Conservation (phyloP, 2,113 vertebrate species). For the Melanostigma gelatinosum region DNA sequence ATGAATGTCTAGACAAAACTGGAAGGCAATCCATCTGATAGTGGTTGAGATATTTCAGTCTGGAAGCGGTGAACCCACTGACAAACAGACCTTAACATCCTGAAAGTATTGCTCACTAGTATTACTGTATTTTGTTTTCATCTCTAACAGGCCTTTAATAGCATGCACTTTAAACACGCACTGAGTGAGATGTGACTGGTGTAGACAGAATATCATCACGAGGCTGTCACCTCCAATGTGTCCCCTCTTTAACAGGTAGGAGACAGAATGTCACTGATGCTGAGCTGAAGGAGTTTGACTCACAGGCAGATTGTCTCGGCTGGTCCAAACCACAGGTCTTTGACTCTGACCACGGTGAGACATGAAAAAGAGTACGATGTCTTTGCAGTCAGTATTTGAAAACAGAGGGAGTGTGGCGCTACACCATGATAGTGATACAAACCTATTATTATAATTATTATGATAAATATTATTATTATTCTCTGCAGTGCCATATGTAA, state of each 20-base stretch:
- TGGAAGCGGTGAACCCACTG: too few species aligned
- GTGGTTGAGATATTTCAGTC: too few species aligned
- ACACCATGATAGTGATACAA: neutral
- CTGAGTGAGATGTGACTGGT: neutral
- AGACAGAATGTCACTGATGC: conserved; percentile 18
- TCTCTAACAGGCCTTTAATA: neutral
- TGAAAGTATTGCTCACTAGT: neutral
- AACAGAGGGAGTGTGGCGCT: neutral
- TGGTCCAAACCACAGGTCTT: neutral
- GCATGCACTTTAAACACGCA: neutral
- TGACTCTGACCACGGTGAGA: conserved; percentile 26
- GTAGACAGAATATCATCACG: neutral
- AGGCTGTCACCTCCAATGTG: neutral
- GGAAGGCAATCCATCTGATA: too few species aligned
- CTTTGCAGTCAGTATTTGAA: neutral
- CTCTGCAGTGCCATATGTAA: neutral
- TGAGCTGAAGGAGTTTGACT: conserved; percentile 48
- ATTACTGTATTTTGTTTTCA: neutral
- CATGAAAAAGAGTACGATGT: neutral
- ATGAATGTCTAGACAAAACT: too few species aligned
- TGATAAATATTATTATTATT: neutral
- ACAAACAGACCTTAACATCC: too few species aligned
- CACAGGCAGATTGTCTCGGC: conserved; percentile 1
- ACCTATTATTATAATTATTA: neutral
- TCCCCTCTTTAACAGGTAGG: conserved; percentile 34